Evolutionary conservation across 92 coral and sea anemone genomes (phyloP), one percentile per base, ranked within the genome.

Genomic region (Palythoa heliodiscus): DNA sequence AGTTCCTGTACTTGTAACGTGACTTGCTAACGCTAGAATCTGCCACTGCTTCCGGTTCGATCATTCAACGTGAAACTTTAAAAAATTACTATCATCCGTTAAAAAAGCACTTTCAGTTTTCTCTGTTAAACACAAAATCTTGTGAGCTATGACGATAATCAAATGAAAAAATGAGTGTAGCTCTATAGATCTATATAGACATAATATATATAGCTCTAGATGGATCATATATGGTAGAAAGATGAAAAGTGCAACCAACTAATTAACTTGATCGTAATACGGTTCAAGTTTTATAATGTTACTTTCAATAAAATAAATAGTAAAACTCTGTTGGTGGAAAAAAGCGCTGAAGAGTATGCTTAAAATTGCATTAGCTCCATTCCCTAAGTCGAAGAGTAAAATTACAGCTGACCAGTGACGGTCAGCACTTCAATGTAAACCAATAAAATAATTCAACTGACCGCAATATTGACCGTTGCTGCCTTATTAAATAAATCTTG

Each of bases 401-500:
- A 66, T 22, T 19, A 61, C 9, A 61, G 10, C 20, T 7, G 9
- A 19, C 20, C 9, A 2, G 69, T 1, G 17, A 23, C 69, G 11
- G 10, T 22, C 19, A 19, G 25, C 25, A n/a, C 20, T 63, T 19
- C 48, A 38, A 11, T 40, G 52, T 4, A 55, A 25, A 43, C n/a
- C 64, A 39, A 16, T 39, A 58, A 25, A 24, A 48, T 14, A 12
- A 5, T 19, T 72, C 1, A 12, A 90, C 93, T 90, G 85, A 97
- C 99, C 94, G 93, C 87, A 76, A 93, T 87, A 48, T 87, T 87
- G 22, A 92, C 83, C 14, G 93, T 82, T 4, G 91, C 87, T 68
- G 98, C 97, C 87, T 93, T 95, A 80, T 91, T 90, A 52, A 97
- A 91, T 14, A 87, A 47, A 47, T 77, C 76, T 72, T 92, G 87